Evolutionary conservation across 2,797 vertebrate species (phyloP).

Genomic region (Periparus ater): DNA sequence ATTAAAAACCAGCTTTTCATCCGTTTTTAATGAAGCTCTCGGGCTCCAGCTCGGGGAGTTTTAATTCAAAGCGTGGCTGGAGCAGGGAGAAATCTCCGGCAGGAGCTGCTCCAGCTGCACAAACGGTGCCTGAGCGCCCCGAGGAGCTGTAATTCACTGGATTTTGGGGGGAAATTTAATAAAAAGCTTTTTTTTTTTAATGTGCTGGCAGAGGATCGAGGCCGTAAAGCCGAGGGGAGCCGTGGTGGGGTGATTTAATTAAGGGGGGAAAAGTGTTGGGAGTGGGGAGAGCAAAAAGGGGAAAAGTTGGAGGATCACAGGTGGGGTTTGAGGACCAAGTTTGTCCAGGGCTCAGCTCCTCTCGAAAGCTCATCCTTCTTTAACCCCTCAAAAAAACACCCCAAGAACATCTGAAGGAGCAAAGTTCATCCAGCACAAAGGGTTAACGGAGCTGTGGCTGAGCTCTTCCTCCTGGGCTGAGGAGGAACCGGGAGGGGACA

Average conservation of each 20-base stretch:
- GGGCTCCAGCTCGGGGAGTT: background rate
- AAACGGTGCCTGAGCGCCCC: background rate
- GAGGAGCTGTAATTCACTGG: background rate
- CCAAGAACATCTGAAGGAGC: background rate
- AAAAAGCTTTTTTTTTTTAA: background rate
- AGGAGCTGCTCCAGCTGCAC: background rate
- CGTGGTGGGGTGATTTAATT: background rate
- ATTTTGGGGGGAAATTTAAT: background rate
- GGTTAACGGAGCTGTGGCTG: background rate
- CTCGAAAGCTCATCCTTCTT: background rate
- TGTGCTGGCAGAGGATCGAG: background rate
- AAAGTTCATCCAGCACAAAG: background rate
- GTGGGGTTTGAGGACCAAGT: background rate
- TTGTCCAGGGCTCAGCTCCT: background rate
- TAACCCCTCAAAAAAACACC: too few relatives aligned
- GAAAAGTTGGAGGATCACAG: background rate
- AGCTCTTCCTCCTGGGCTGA: background rate
- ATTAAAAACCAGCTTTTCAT: conserved; percentile 37
- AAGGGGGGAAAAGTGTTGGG: accelerated
- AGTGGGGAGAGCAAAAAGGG: background rate
- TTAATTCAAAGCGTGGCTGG: conserved; percentile 22
- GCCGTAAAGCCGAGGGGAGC: background rate
- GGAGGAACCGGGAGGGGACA: background rate
- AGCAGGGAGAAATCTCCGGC: background rate
- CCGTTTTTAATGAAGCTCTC: conserved; percentile 49